Percentiles rank a stretch among this genome's conserved stretches.
Conservation (phyloP, 2,888 invertebrate species). For the Scrobipalpa atriplicella region DNA sequence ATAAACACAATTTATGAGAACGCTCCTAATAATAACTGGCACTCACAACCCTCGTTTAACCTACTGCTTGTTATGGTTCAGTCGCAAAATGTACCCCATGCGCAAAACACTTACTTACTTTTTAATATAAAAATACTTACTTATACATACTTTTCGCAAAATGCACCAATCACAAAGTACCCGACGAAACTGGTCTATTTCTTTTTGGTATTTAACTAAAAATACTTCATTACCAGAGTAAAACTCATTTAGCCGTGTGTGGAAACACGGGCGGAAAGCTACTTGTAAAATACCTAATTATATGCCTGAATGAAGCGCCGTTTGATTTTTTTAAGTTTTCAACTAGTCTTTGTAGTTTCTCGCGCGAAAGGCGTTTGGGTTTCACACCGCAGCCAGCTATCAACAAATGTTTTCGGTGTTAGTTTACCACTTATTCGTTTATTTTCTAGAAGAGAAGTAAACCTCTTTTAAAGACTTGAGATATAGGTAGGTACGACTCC, state of each 20-base stretch:
- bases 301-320: background rate
- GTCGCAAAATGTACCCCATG: too few species aligned
- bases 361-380: background rate
- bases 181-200: too few species aligned
- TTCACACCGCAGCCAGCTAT: background rate
- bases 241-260: too few species aligned
- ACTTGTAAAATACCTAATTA: too few species aligned
- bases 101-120: too few species aligned
- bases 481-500: too few species aligned
- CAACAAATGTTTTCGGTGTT: background rate
- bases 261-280: too few species aligned
- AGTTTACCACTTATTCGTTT: background rate
- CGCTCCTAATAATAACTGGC: conserved; percentile 52
- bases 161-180: too few species aligned
- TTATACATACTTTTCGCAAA: too few species aligned
- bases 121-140: too few species aligned
- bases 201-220: too few species aligned
- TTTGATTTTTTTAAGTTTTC: background rate
- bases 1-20: conserved; percentile 58
- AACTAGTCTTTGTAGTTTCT: background rate
- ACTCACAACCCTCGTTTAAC: conserved; percentile 41
- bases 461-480: background rate
- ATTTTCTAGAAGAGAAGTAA: background rate
- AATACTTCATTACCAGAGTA: too few species aligned
- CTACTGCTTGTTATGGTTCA: conserved; percentile 31